Evolutionary conservation across 64 coral and sea anemone species (phyloP), one percentile per base, ranked within the genome.

Genomic region (Pachyseris speciosa): DNA sequence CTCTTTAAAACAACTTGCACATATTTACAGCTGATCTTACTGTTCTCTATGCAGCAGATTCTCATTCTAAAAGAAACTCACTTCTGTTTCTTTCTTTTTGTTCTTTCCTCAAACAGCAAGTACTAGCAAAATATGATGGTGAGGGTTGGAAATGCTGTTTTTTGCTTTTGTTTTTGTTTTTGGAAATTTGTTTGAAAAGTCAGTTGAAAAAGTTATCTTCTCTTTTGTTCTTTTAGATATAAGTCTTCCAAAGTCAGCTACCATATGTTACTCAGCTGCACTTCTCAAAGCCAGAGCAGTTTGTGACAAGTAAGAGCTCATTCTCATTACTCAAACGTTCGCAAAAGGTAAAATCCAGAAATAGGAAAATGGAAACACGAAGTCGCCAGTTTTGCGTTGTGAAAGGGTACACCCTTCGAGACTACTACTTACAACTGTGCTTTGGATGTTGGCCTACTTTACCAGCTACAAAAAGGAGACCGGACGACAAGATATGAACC

Each of bases 51-150:
- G 11, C 4, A 58, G 36, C 29, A 7, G 8, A 16, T 15, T 69
- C 11, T 16, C 6, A 12, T 69, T 69, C 27, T 32, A 1, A 1
- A 30, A 44, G 0, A 19, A 9, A 29, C 40, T 31, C n/a, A 75
- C 28, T 33, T 4, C 31, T 29, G 17, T 10, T 58, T 58, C 28
- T n/a, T 61, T 50, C 11, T 37, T 15, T 39, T 90, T 69, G 74
- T 5, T 51, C 11, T 31, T 90, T 92, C 41, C 15, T 61, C 37
- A 13, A 47, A 17, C 86, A 98, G 92, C 92, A 94, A 94, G 96
- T 98, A 69, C 68, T 98, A 88, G 96, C 96, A n/a, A 98, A 98
- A 84, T 98, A 98, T 85, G 96, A 98, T 84, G 96, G 96, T 98
- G 74, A 91, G 96, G 74, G 36, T 55, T 40, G 11, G 7, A 41